phyloP scores from a whole-genome alignment of 2,888 invertebrate species.

The Epirrhoe tristata region DNA sequence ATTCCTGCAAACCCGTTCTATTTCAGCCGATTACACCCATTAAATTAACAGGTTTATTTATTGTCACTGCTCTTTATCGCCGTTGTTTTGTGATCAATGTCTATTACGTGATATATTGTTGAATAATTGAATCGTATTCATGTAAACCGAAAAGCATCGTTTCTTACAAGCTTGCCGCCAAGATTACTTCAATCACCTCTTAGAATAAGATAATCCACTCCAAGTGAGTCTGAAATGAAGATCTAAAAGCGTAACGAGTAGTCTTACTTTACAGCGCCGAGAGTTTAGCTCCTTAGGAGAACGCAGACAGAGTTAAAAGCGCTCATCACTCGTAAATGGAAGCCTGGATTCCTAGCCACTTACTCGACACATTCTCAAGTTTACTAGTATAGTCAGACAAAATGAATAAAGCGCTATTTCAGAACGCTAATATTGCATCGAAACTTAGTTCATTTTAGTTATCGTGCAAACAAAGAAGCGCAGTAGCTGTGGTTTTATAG shows the following conservation, averaged over 20 bases:
- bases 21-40: slow-evolving; percentile 40
- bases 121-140: background rate
- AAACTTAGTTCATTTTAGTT: background rate
- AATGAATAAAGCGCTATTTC: slow-evolving; percentile 40
- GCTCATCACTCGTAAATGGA: slow-evolving; percentile 53
- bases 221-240: slow-evolving; percentile 28
- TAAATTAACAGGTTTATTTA: slow-evolving; percentile 40
- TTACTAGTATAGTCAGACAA: slow-evolving; percentile 56
- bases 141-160: background rate
- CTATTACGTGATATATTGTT: slow-evolving; percentile 22
- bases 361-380: slow-evolving; percentile 55
- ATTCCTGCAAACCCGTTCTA: slow-evolving; percentile 35
- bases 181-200: background rate
- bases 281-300: slow-evolving; percentile 43
- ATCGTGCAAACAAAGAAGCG: background rate
- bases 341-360: slow-evolving; percentile 55
- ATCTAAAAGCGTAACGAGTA: slow-evolving; percentile 35
- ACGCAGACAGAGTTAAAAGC: slow-evolving; percentile 45
- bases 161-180: background rate
- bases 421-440: background rate
- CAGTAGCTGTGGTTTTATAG: no score
- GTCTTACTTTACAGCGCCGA: slow-evolving; percentile 43
- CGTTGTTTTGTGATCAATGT: slow-evolving; percentile 27
- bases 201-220: slow-evolving; percentile 9
- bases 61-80: slow-evolving; percentile 32